Percentiles rank a stretch among this genome's conserved stretches.
phyloP scores from a whole-genome alignment of 2,888 invertebrate species.

The Cantharis rufa region DNA sequence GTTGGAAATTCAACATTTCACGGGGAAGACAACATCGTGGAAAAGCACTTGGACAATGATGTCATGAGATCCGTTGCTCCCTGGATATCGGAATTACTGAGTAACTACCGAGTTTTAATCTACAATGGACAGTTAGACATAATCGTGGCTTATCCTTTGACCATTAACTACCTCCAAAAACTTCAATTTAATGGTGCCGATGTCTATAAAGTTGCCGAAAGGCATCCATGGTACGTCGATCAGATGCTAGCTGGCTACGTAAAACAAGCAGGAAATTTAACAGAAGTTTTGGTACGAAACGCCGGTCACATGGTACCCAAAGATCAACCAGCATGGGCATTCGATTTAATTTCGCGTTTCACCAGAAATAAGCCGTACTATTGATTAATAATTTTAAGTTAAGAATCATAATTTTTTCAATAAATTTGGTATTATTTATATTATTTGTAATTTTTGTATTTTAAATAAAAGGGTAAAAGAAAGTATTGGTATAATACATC shows the following conservation, averaged over 20 bases:
- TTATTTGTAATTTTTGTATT: background rate
- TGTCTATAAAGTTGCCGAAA: slow-evolving; percentile 67
- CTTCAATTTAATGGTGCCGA: slow-evolving; percentile 70
- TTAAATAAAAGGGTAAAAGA: background rate
- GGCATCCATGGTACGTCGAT: slow-evolving; percentile 72
- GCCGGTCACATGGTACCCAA: slow-evolving; percentile 84
- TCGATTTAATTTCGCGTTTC: slow-evolving; percentile 73
- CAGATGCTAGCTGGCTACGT: slow-evolving; percentile 76
- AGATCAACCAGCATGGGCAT: slow-evolving; percentile 78
- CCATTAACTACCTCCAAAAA: slow-evolving; percentile 75
- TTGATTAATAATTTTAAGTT: slow-evolving; percentile 11
- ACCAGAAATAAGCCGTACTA: slow-evolving; percentile 54
- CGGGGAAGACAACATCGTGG: slow-evolving; percentile 64
- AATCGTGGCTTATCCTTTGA: slow-evolving; percentile 86
- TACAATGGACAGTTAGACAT: slow-evolving; percentile 93
- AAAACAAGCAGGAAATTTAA: slow-evolving; percentile 71
- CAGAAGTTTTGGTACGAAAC: slow-evolving; percentile 74
- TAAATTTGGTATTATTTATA: too few relatives aligned
- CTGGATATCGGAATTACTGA: slow-evolving; percentile 70
- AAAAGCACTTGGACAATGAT: slow-evolving; percentile 72
- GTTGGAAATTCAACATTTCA: slow-evolving; percentile 81
- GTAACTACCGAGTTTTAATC: slow-evolving; percentile 74
- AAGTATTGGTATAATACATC: too few relatives aligned
- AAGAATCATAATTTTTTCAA: background rate
- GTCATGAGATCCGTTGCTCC: slow-evolving; percentile 81